A percentile compares a stretch with the other conserved stretches of the same genome.
Evolutionary conservation across 30 jellyfish, hydroid and myxozoan genomes (phyloP).

Genomic region (Rhopilema esculentum): DNA sequence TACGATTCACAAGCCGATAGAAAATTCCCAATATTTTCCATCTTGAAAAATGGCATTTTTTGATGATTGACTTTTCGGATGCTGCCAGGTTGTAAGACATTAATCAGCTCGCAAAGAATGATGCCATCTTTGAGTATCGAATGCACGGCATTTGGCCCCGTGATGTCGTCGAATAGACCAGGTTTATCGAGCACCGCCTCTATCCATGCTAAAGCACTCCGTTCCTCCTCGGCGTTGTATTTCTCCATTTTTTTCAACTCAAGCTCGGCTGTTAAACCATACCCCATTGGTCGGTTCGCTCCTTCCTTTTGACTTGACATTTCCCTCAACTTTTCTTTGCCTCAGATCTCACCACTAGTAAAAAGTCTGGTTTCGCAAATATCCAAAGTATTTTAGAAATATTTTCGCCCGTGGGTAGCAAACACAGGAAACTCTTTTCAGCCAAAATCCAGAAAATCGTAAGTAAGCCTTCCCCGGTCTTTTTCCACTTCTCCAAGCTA

Average conservation of each 20-base stretch:
- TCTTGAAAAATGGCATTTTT: slow-evolving; percentile 90
- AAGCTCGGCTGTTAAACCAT: slow-evolving; percentile 88
- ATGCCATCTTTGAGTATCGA: slow-evolving; percentile 84
- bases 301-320: slow-evolving; percentile 65
- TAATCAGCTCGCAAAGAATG: slow-evolving; percentile 72
- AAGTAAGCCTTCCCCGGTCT: not conserved
- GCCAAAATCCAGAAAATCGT: not conserved
- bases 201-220: slow-evolving; percentile 90
- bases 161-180: slow-evolving; percentile 68
- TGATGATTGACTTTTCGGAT: slow-evolving; percentile 81
- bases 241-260: slow-evolving; percentile 71
- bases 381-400: not conserved
- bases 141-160: slow-evolving; percentile 73
- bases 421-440: not conserved
- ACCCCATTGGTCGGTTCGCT: slow-evolving; percentile 92
- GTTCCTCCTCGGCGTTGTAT: slow-evolving; percentile 82
- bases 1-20: slow-evolving; percentile 69
- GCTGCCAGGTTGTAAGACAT: slow-evolving; percentile 80
- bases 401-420: not conserved
- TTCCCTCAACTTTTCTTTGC: not conserved
- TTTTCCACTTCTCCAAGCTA: not conserved
- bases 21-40: slow-evolving; percentile 97
- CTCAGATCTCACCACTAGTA: not conserved
- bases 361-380: not conserved
- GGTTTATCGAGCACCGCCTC: slow-evolving; percentile 88